Evolutionary conservation across 2,113 vertebrate genomes (phyloP).

Genomic region (Butorides virescens): DNA sequence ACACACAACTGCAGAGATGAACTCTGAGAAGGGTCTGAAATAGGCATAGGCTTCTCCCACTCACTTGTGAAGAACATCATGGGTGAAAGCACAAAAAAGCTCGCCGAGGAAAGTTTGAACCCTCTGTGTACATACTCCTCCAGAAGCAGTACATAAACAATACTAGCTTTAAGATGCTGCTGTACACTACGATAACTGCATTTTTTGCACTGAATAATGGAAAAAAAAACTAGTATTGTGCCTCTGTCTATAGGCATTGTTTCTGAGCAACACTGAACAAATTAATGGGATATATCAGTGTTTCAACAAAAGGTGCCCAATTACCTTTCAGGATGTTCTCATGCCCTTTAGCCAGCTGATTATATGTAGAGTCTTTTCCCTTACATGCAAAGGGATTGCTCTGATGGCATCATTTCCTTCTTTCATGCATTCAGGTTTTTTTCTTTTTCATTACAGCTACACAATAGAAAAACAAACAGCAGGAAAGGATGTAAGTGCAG

Average conservation of each 20-base stretch:
- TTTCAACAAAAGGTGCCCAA: neutral
- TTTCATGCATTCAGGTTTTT: neutral
- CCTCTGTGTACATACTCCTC: neutral
- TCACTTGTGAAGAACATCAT: neutral
- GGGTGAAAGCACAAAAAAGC: neutral
- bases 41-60: neutral
- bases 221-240: neutral
- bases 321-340: slow-evolving; percentile 34
- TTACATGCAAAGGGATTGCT: neutral
- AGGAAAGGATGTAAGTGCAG: slow-evolving; percentile 37
- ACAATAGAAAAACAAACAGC: slow-evolving; percentile 53
- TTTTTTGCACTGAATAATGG: neutral
- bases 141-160: neutral
- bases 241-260: neutral
- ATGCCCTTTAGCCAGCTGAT: slow-evolving; percentile 37
- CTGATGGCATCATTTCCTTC: slow-evolving; percentile 44
- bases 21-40: neutral
- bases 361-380: neutral
- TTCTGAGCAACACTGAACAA: neutral
- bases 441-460: slow-evolving; percentile 7
- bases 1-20: neutral
- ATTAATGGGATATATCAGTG: neutral
- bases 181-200: neutral
- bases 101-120: neutral
- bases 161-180: neutral